These are phyloP conservation scores for Zalophus californianus DNA, from an alignment of 2,797 vertebrate genomes.

Conservation along the genomic window DNA sequence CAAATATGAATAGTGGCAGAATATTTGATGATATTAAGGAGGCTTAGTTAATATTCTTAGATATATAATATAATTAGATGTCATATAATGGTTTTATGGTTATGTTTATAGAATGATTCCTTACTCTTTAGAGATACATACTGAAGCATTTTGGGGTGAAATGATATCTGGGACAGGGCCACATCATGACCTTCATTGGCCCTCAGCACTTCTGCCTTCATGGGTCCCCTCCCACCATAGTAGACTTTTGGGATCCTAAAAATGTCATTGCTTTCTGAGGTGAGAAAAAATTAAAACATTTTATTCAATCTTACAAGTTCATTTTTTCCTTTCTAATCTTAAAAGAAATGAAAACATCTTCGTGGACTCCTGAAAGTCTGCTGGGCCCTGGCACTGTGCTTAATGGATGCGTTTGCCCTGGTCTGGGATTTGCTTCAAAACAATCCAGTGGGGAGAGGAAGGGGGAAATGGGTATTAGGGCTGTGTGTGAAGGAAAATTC, in stretches of 20 bases:
- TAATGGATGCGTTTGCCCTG: not conserved
- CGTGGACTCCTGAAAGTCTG: not conserved
- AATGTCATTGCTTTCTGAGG: slow-evolving; percentile 4
- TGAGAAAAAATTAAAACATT: not conserved
- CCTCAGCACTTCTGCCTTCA: not conserved
- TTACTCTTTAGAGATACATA: not conserved
- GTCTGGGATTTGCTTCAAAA: not conserved
- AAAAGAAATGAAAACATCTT: slow-evolving; percentile 10
- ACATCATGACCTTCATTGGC: not conserved
- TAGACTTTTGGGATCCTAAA: not conserved
- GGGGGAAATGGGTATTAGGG: not conserved
- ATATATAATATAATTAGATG: not conserved
- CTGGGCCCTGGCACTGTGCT: not conserved
- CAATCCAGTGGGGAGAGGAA: not conserved
- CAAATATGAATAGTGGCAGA: not conserved
- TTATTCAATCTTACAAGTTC: not conserved
- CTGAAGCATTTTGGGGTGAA: not conserved
- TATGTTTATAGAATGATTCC: not conserved
- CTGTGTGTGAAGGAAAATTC: not conserved
- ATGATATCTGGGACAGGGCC: not conserved
- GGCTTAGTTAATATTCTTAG: not conserved
- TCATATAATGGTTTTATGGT: not conserved
- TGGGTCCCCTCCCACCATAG: not conserved
- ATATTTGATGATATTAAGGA: not conserved
- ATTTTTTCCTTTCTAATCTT: not conserved